Base-by-base conservation (phyloP, 2,797 vertebrate genomes). In the Lemur catta region DNA sequence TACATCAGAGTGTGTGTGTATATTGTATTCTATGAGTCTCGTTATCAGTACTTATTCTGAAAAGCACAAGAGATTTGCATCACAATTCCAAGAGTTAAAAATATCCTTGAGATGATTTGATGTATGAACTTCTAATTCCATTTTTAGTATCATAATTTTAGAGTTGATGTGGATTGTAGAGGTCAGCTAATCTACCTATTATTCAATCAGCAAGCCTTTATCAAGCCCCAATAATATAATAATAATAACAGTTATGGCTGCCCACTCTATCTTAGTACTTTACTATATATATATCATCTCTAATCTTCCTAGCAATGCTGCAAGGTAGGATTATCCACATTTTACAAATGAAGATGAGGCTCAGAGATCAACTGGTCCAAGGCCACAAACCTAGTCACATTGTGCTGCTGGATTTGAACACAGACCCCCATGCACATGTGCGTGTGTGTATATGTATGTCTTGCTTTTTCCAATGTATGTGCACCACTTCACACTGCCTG, bases 91-190 rank as follows among this genome's bases (percentile, higher is more conserved):
- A 67, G 12, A 3, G 61, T 89, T 76, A 97, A 95, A 98, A 98
- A 97, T 92, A 94, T 81, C 82, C 48, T 94, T 87, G 79, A 82
- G 96, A 98, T 97, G 79, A 92, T 96, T 96, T 86, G 93, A 91
- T 96, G 92, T 97, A 89, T 97, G 95, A 97, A 96, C 90, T 97
- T 98, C 97, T 95, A 92, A 97, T 94, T 97, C 80, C 80, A 81
- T 95, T 96, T 97, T 95, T 91, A 89, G 72, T 94, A 38, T 95
- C 92, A 67, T 95, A 89, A 96, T 95, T 98, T 96, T 91, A 94
- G 86, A 92, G 30, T 97, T 76, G 89, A 93, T 48, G 4, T 91
- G 59, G 85, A 95, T 96, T 97, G 95, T 74, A 82, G 93, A 97
- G 97, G 96, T 97, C 95, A 93, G 55, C 84, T 96, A 96, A 96